Percentiles rank a stretch among this genome's conserved stretches.
Conservation (phyloP, 2,113 vertebrate species). For the Pterocles orientalis region DNA sequence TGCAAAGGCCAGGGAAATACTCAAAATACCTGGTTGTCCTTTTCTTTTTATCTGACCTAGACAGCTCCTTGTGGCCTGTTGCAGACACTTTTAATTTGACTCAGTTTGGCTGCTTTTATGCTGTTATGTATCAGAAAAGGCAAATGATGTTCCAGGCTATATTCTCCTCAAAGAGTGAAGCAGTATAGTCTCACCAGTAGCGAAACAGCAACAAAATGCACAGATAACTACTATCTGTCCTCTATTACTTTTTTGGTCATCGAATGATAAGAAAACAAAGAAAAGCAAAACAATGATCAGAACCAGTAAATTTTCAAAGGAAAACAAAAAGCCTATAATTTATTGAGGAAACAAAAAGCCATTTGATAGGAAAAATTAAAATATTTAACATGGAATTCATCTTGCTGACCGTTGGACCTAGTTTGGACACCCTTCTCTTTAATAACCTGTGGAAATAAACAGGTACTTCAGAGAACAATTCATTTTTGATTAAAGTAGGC, state of each 20-base stretch:
- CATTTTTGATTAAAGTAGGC: not conserved
- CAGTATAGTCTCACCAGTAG: not conserved
- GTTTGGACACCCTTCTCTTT: not conserved
- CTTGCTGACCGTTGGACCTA: not conserved
- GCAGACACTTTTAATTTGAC: not conserved
- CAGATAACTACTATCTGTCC: not conserved
- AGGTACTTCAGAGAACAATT: not conserved
- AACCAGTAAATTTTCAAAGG: not conserved
- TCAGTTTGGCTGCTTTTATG: not conserved
- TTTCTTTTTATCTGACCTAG: not conserved
- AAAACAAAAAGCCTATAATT: not conserved
- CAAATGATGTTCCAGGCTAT: not conserved
- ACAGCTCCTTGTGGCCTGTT: not conserved
- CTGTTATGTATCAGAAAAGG: not conserved
- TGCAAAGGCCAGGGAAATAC: rapidly evolving
- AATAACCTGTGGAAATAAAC: not conserved
- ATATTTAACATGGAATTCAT: not conserved
- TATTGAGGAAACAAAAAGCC: not conserved
- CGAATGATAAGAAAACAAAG: not conserved
- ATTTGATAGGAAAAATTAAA: not conserved
- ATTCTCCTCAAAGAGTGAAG: not conserved
- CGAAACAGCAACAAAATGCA: not conserved
- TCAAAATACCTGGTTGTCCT: not conserved
- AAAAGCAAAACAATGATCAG: not conserved
- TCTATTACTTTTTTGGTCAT: not conserved